Base-by-base conservation (phyloP, 1,140 invertebrate species). In the Lordiphosa mommai region DNA sequence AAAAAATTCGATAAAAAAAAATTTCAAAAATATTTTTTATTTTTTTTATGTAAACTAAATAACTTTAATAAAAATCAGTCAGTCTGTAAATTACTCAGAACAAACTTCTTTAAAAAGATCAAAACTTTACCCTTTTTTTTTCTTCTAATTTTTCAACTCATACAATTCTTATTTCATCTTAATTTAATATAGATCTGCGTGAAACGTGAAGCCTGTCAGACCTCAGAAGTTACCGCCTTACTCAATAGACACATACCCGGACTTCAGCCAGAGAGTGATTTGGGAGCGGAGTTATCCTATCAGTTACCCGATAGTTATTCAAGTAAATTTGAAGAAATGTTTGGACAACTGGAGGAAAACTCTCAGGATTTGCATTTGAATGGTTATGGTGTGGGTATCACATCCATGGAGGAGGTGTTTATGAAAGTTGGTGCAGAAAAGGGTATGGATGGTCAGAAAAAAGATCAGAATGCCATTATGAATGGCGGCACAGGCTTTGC, bases 381-480 rank as follows among this genome's bases (percentile, higher is more conserved):
- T 56, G 96, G 94, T 79, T 98, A 96, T 88, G 96, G 96, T 0
- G 94, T 98, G 0, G 97, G 96, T 16, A 97, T 98, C 94, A 97
- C 96, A 9, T 97, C 96, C 0, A 88, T 98, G 50, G 97, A 98
- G 89, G 96, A 98, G 88, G 96, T 96, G 8, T 93, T 92, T 59
- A 89, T 97, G 30, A 96, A 86, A 68, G 76, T 87, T 32, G 86
- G 88, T 16, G 69, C 76, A n/a, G 85, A 88, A 7, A 86, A 68
- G 30, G 43, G 50, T 13, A 60, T 36, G 4, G 23, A 55, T 32
- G 64, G 58, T 12, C 61, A 52, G 1, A 10, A 36, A 1, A 72
- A 82, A 40, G 36, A 60, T 12, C 41, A 52, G 4, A 60, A 30
- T 2, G 57, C 53, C 10, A 71, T 60, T 4, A 64, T 71, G 53